Evolutionary conservation across 2,888 invertebrate species (phyloP).

Genomic region (Tigriopus californicus): DNA sequence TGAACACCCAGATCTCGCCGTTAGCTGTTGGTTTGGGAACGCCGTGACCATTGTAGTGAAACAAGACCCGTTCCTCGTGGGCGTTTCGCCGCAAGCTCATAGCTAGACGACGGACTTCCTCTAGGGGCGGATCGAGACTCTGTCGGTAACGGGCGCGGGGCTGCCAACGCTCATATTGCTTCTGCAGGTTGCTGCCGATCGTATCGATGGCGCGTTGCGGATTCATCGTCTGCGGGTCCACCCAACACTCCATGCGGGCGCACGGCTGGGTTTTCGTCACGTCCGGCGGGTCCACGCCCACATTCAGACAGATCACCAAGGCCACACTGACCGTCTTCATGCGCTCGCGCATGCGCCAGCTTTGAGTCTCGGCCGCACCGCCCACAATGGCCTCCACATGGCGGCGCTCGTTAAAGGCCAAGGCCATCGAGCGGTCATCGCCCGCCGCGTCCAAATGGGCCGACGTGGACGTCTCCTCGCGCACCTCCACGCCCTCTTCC

Average conservation of each 20-base stretch:
- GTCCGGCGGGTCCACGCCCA: conserved; percentile 99
- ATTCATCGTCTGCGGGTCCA: conserved; percentile 65
- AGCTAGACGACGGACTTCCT: conserved; percentile 93
- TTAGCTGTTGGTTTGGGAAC: conserved; percentile 94
- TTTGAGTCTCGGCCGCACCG: neutral
- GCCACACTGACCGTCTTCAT: conserved; percentile 99
- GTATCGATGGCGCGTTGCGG: conserved; percentile 78
- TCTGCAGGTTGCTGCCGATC: conserved; percentile 74
- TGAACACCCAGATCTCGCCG: conserved; percentile 99
- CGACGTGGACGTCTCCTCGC: neutral
- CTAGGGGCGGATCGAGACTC: conserved; percentile 87
- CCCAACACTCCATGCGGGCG: conserved; percentile 90
- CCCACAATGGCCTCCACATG: neutral
- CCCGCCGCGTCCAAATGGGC: too few species aligned
- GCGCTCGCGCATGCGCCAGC: conserved; percentile 14
- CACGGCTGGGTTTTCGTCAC: conserved; percentile 92
- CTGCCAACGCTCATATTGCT: conserved; percentile 97
- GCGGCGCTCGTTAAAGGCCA: neutral
- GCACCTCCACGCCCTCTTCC: neutral
- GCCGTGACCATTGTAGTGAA: conserved; percentile 99
- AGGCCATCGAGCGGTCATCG: neutral
- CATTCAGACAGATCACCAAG: conserved; percentile 85
- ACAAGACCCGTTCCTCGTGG: conserved; percentile 91
- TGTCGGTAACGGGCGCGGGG: conserved; percentile 93
- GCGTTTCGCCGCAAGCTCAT: conserved; percentile 83